These are phyloP conservation scores for Haliclystus octoradiatus DNA, from an alignment of 30 jellyfish, hydroid and myxozoan species.

Conservation along the genomic window DNA sequence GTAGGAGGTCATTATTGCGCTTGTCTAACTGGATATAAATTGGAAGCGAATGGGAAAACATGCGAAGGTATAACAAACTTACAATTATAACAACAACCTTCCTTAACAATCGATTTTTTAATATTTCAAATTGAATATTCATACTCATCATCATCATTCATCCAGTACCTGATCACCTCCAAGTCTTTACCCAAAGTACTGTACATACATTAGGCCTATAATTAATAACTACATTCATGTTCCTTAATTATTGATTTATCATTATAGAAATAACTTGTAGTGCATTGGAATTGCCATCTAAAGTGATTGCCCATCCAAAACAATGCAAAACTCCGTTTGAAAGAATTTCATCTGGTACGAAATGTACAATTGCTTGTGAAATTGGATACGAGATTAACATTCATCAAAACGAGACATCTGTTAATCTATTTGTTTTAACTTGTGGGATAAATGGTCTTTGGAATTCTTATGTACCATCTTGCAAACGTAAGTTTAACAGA, in stretches of 20 bases:
- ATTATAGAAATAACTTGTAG: conserved; percentile 59
- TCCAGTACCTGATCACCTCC: no score
- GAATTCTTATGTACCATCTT: conserved; percentile 57
- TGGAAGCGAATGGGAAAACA: conserved; percentile 50
- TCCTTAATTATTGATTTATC: no score
- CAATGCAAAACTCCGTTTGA: conserved; percentile 48
- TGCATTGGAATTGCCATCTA: conserved; percentile 43
- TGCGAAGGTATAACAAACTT: conserved; percentile 88
- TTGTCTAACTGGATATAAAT: conserved; percentile 68
- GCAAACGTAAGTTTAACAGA: conserved; percentile 86
- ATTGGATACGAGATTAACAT: conserved; percentile 53
- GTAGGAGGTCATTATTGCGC: conserved; percentile 81
- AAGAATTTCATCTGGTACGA: conserved; percentile 60
- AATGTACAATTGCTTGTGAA: conserved; percentile 46
- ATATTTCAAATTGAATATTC: no score
- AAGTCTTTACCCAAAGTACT: no score
- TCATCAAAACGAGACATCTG: no score
- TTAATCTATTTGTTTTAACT: no score
- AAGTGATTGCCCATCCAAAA: conserved; percentile 53
- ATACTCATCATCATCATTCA: no score
- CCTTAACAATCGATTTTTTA: no score
- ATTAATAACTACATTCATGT: no score
- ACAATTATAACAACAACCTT: no score
- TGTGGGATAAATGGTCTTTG: conserved; percentile 75
- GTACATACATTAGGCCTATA: no score